Evolutionary conservation across 2,113 vertebrate species (phyloP), one percentile per base, ranked within the genome.

Genomic region (Galbula dea): DNA sequence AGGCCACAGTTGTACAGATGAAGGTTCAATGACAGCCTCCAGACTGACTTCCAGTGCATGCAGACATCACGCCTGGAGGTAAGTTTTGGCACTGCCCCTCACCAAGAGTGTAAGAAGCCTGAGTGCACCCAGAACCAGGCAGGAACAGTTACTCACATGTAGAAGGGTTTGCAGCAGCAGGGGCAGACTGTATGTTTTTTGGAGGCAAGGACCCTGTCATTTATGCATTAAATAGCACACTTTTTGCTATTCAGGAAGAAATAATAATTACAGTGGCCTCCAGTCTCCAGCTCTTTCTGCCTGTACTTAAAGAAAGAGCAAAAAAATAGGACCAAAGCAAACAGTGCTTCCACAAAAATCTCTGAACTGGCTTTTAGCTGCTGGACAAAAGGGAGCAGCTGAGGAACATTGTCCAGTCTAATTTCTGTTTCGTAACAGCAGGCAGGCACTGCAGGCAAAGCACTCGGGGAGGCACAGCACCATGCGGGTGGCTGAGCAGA

Each of bases 231-330:
- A 94, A 76, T 11, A 7, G 55, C n/a, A 86, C 59, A 83, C 74
- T 95, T 94, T 86, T 81, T 80, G 65, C 82, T 83, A 5, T 26
- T 88, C 78, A 83, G 72, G 79, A 83, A 77, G 68, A 89, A 94
- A 92, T 55, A 73, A 80, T 77, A 92, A 96, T 85, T 93, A 85
- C 37, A 89, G 78, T 61, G 82, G 78, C 87, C 82, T 89, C 78
- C 79, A 95, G 86, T 75, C 80, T 71, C 46, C 46, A 68, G 73
- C 45, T 88, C 67, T 94, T 83, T 52, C 65, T 39, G 43, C 24
- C 79, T 39, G 55, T 51, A 62, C 85, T 91, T 62, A 90, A 91
- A 89, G 71, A 92, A 71, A 41, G 34, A 69, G 67, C 43, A 90
- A 66, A 66, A 46, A 88, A 55, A 55, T n/a, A n/a, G 69, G 63